These are phyloP conservation scores for Andrena hattorfiana DNA, from an alignment of 2,888 invertebrate species.

Conservation along the genomic window DNA sequence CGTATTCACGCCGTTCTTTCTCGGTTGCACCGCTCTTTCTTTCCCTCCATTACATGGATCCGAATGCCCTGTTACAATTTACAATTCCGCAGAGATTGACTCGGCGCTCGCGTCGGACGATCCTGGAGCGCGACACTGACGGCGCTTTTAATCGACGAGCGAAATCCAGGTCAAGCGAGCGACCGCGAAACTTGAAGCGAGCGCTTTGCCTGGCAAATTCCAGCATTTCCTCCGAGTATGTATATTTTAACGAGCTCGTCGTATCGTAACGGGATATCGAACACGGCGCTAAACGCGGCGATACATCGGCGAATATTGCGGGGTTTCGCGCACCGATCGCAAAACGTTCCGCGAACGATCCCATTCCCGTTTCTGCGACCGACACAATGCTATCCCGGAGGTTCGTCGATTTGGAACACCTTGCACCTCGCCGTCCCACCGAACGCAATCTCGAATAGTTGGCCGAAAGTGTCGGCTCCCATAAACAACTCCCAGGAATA, in stretches of 20 bases:
- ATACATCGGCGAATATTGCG: slow-evolving; percentile 2
- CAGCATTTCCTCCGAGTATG: slow-evolving; percentile 10
- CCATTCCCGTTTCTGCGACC: too few species aligned
- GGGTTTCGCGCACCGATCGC: slow-evolving; percentile 1
- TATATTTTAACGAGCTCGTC: slow-evolving; percentile 22
- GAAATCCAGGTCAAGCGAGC: slow-evolving; percentile 6
- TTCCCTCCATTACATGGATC: neutral
- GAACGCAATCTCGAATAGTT: neutral
- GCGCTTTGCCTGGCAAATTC: slow-evolving; percentile 1
- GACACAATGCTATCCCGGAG: neutral
- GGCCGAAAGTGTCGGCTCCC: neutral
- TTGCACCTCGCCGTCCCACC: neutral
- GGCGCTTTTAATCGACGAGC: neutral
- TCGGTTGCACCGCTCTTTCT: neutral
- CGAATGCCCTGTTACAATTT: neutral
- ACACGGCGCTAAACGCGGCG: neutral
- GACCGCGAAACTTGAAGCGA: slow-evolving; percentile 9
- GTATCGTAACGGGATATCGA: slow-evolving; percentile 17
- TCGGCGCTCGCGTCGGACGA: neutral
- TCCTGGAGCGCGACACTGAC: neutral
- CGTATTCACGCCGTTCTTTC: neutral
- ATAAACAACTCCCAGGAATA: neutral
- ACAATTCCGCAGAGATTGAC: slow-evolving; percentile 5
- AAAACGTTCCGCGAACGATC: neutral
- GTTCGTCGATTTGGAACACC: neutral